Conservation (phyloP, 23 tunicate genomes). For the Trididemnum clinides region DNA sequence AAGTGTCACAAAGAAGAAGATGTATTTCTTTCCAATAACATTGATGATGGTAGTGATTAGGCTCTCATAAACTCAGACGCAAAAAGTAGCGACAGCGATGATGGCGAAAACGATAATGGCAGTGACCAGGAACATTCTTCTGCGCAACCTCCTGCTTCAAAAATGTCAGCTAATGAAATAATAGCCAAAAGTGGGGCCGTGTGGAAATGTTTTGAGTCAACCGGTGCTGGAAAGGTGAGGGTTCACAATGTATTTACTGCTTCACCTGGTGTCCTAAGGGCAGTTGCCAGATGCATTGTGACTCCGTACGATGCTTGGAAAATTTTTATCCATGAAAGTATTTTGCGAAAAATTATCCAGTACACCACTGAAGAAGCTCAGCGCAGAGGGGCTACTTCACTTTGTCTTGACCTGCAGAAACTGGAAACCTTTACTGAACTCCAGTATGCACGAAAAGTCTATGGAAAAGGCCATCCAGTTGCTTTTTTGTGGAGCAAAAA, state of each 20-base stretch:
- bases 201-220: neutral
- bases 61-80: too few relatives aligned
- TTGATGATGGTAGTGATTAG: too few relatives aligned
- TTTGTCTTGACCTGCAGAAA: neutral
- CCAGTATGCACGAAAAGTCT: constrained; percentile 4
- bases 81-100: too few relatives aligned
- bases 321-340: neutral
- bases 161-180: neutral
- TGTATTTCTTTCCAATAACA: too few relatives aligned
- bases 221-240: neutral
- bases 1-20: too few relatives aligned
- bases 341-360: neutral
- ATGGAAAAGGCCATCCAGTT: constrained; percentile 13
- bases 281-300: constrained; percentile 7
- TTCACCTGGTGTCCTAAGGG: neutral
- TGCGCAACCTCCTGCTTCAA: neutral
- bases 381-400: neutral
- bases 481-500: constrained; percentile 2
- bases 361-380: constrained; percentile 9
- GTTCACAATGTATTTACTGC: neutral
- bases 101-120: too few relatives aligned
- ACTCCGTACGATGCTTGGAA: constrained; percentile 25
- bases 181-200: neutral
- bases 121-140: neutral
- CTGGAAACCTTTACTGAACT: neutral